Conservation (phyloP, 2,113 vertebrate genomes). For the Pachyramphus minor region DNA sequence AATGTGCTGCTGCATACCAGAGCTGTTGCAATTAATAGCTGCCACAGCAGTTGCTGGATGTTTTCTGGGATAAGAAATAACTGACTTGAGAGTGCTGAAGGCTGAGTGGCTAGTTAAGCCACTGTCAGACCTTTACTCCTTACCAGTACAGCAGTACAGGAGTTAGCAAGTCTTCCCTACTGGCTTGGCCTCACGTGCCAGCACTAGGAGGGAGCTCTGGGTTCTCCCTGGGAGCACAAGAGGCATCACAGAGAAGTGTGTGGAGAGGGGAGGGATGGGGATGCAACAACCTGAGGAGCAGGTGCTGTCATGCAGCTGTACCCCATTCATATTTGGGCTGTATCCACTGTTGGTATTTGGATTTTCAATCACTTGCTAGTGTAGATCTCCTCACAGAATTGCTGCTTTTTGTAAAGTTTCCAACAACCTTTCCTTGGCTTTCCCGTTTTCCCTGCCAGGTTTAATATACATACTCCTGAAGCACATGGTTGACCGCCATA, state of each 20-base stretch:
- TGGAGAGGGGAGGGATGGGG: background rate
- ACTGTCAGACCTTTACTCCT: background rate
- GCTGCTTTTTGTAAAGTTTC: background rate
- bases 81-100: background rate
- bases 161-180: background rate
- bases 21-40: background rate
- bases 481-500: constrained; percentile 92
- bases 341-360: no score
- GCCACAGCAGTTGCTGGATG: background rate
- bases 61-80: background rate
- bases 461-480: constrained; percentile 91
- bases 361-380: background rate
- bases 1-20: background rate
- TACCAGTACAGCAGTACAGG: background rate
- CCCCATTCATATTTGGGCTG: accelerated
- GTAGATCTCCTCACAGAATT: background rate
- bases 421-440: background rate
- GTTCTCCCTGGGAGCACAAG: background rate
- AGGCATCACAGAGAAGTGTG: background rate
- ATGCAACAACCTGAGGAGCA: background rate
- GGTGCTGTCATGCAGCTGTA: background rate
- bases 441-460: constrained; percentile 68
- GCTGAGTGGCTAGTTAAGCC: background rate
- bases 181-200: background rate
- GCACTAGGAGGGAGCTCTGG: background rate